Evolutionary conservation across 2,113 vertebrate genomes (phyloP).

Genomic region (Hirundichthys speculiger): DNA sequence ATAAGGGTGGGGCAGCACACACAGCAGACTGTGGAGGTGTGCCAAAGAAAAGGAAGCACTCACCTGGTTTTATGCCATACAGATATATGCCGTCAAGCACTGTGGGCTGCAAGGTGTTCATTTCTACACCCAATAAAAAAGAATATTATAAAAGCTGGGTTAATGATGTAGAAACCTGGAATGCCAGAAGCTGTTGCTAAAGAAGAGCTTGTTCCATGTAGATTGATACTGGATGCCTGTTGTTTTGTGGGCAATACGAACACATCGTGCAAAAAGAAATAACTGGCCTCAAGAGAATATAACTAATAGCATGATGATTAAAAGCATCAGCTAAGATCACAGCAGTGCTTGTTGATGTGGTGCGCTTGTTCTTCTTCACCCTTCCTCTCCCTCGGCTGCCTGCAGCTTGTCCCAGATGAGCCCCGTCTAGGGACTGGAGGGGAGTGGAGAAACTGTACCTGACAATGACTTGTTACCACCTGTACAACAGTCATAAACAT

Average conservation of each 20-base stretch:
- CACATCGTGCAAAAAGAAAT: background rate
- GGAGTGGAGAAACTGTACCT: constrained; percentile 25
- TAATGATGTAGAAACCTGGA: constrained; percentile 30
- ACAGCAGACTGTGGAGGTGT: constrained; percentile 62
- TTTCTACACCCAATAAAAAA: constrained; percentile 4
- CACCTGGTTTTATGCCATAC: constrained; percentile 75
- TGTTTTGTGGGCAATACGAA: background rate
- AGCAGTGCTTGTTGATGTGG: constrained; percentile 1
- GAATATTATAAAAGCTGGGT: constrained; percentile 26
- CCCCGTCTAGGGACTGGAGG: constrained; percentile 31
- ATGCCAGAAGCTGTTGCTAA: constrained; percentile 21
- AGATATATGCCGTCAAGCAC: constrained; percentile 44
- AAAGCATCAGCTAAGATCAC: background rate
- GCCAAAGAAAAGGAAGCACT: constrained; percentile 44
- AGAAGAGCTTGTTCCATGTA: constrained; percentile 8
- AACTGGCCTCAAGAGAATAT: background rate
- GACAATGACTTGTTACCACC: constrained; percentile 73
- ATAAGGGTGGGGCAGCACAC: constrained; percentile 73
- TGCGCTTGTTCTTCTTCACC: constrained; percentile 17
- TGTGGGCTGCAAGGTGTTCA: constrained; percentile 33
- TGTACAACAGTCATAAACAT: constrained; percentile 69
- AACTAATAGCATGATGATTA: background rate
- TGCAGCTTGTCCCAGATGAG: constrained; percentile 67
- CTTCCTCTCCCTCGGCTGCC: constrained; percentile 41
- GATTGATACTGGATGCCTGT: background rate